A percentile compares a stretch with the other conserved stretches of the same genome.
Evolutionary conservation across 2,113 vertebrate species (phyloP).

Genomic region (Lycocorax pyrrhopterus): DNA sequence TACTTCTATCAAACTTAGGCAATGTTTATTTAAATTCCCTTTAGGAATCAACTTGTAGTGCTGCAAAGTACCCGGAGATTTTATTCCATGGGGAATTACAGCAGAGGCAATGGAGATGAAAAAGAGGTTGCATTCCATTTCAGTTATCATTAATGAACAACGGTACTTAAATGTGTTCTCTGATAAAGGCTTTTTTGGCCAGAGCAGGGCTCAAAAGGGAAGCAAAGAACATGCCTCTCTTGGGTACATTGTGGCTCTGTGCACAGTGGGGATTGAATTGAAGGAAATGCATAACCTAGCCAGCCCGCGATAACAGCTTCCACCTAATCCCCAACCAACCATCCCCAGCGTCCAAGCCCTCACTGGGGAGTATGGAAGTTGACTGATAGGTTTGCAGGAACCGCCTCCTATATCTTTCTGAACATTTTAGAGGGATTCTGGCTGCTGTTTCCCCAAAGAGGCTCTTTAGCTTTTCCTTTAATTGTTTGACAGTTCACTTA

Average conservation of each 20-base stretch:
- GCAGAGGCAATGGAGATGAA: not conserved
- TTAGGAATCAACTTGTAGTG: not conserved
- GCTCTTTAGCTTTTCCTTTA: not conserved
- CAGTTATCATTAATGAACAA: not conserved
- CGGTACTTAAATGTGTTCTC: not conserved
- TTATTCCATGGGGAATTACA: not conserved
- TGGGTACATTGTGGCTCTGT: not conserved
- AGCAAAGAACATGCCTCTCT: not conserved
- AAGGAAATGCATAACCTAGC: conserved; percentile 32
- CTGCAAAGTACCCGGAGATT: not conserved
- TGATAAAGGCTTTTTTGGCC: conserved; percentile 33
- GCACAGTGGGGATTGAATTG: conserved; percentile 1
- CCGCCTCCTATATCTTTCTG: not conserved
- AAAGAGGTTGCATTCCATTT: not conserved
- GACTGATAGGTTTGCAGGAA: not conserved
- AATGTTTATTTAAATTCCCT: not conserved
- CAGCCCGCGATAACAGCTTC: not conserved
- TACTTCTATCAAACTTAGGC: not conserved
- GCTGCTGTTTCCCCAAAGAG: not conserved
- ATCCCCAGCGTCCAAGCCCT: not conserved
- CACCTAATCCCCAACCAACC: not conserved
- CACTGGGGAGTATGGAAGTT: not conserved
- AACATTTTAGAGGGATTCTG: not conserved
- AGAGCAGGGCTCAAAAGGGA: not conserved
- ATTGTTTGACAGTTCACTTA: not conserved